Base-by-base conservation (phyloP, 2,888 invertebrate species). In the Tipula lateralis region DNA sequence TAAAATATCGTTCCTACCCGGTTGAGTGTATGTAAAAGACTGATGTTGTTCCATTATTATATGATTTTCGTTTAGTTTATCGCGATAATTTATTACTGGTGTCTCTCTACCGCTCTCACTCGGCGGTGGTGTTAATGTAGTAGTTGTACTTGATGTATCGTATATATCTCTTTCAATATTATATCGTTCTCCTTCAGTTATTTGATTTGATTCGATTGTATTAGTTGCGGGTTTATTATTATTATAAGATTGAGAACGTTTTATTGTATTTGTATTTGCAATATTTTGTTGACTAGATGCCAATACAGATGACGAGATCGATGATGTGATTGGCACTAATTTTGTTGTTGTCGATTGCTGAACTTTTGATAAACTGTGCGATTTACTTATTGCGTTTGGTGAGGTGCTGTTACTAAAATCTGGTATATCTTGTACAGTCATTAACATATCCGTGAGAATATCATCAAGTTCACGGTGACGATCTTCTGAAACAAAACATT, bases 361-460 rank as follows among this genome's bases (percentile, higher is more conserved):
- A 85, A 34, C 85, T 85, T 85, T 86, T 84, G 86, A 85, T 85
- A 84, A 86, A 84, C 84, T 86, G 85, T 85, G 85, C 32, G 84
- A 84, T 85, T 29, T 83, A 19, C 85, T 86, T 30, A 85, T 84
- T 82, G 86, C 85, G 85, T 86, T 86, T 84, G 86, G 85, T 85
- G 85, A 86, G 66, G 85, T 44, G 83, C 84, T 85, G 85, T 87
- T 87, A 86, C 86, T 85, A 83, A 88, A 87, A 88, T 93, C 93
- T 87, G 95, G 94, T 89, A 96, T 94, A 89, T 95, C 95, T 92
- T 96, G 95, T 89, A 96, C 96, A 86, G 96, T 96, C 88, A 95
- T 93, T 92, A 96, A 93, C 96, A 96, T 96, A 90, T 96, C 96
- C 88, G 94, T 94, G 87, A 96, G 93, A 88, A 96, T 93, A 90